phyloP scores from a whole-genome alignment of 1,140 invertebrate species.

The Rhynchophorus ferrugineus region DNA sequence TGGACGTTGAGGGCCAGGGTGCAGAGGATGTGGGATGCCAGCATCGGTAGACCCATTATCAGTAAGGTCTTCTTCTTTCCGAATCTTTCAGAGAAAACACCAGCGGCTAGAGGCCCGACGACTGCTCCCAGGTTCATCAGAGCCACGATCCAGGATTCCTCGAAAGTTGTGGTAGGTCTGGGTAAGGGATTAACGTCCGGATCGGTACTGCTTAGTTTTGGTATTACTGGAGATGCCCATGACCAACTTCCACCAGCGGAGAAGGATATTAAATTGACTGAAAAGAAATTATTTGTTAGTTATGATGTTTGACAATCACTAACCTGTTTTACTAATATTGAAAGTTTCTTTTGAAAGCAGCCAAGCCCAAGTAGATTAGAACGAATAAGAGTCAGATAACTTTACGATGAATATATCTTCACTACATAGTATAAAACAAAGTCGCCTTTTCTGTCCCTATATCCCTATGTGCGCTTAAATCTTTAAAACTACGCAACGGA shows the following conservation, averaged over 20 bases:
- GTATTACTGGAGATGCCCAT: constrained; percentile 64
- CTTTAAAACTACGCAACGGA: no score
- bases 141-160: constrained; percentile 74
- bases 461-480: no score
- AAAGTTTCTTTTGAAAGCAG: no score
- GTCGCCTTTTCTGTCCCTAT: no score
- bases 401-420: no score
- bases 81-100: constrained; percentile 37
- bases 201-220: constrained; percentile 43
- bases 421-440: no score
- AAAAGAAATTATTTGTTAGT: constrained; percentile 7
- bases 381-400: no score
- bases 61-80: constrained; percentile 44
- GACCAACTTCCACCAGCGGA: constrained; percentile 56
- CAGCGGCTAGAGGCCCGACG: constrained; percentile 30
- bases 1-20: constrained; percentile 37
- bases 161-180: constrained; percentile 39
- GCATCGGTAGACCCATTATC: constrained; percentile 37
- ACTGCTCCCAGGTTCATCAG: constrained; percentile 70
- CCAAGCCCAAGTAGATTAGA: no score
- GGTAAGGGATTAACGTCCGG: constrained; percentile 33
- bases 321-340: no score
- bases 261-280: constrained; percentile 59
- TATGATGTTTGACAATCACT: no score
- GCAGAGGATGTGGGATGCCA: constrained; percentile 40